These are phyloP conservation scores for Oasisia sp. DNA, from an alignment of 2,888 invertebrate species.

Conservation along the genomic window DNA sequence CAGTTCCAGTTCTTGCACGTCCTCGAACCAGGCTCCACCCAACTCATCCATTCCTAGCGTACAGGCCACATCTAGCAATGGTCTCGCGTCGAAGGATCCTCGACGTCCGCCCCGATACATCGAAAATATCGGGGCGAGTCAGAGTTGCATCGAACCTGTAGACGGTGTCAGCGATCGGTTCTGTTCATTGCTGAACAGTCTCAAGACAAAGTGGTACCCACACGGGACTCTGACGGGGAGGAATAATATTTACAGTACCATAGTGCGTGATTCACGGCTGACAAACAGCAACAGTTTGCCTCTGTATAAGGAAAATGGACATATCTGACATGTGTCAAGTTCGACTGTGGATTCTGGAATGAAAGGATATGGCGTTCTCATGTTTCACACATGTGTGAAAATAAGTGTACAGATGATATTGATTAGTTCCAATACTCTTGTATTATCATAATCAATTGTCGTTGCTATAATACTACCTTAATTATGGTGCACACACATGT, in stretches of 20 bases:
- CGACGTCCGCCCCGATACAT: background rate
- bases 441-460: background rate
- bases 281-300: background rate
- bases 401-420: background rate
- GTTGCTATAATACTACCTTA: background rate
- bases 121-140: background rate
- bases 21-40: background rate
- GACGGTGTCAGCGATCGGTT: background rate
- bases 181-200: background rate
- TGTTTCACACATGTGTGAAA: background rate
- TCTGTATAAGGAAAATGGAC: background rate
- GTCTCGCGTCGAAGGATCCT: background rate
- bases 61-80: background rate
- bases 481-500: background rate
- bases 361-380: background rate
- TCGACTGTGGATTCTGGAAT: background rate
- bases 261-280: background rate
- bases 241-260: slow-evolving; percentile 1
- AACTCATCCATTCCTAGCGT: background rate
- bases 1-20: background rate
- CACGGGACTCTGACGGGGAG: background rate
- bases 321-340: background rate
- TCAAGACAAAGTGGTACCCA: background rate
- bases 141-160: background rate
- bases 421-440: background rate